These are phyloP conservation scores for Pristis pectinata DNA, from an alignment of 2,797 vertebrate species.

Conservation along the genomic window DNA sequence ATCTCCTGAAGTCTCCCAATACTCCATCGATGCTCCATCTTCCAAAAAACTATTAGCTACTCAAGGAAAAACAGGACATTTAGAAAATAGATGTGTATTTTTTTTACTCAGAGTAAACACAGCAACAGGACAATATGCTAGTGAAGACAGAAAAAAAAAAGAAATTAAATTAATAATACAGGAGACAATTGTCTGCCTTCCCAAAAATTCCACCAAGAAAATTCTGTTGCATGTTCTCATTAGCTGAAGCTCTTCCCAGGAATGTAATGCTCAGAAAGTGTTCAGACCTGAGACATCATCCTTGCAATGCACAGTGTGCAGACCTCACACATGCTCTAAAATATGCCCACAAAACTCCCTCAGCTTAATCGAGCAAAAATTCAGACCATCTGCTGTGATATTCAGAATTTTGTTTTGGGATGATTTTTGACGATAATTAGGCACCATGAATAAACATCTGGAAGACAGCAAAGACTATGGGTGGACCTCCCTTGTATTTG, in stretches of 20 bases:
- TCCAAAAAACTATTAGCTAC: neutral
- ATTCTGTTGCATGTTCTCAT: neutral
- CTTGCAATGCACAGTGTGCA: neutral
- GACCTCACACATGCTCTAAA: neutral
- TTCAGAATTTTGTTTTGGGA: neutral
- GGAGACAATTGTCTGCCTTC: neutral
- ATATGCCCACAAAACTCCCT: neutral
- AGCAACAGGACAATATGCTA: neutral
- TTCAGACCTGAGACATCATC: neutral
- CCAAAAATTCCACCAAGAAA: neutral
- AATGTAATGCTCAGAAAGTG: neutral
- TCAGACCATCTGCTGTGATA: neutral
- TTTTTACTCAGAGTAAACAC: neutral
- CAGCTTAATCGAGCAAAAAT: neutral
- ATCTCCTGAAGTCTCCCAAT: no score
- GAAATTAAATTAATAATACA: neutral
- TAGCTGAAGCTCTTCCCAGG: neutral
- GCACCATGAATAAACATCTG: neutral
- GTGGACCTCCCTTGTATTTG: neutral
- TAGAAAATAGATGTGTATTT: neutral
- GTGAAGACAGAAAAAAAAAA: neutral
- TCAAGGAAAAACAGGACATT: neutral
- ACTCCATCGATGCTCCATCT: neutral
- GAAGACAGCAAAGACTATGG: neutral
- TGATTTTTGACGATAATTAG: neutral